These are phyloP conservation scores for Sprattus sprattus DNA, from an alignment of 2,113 vertebrate genomes.

Conservation along the genomic window DNA sequence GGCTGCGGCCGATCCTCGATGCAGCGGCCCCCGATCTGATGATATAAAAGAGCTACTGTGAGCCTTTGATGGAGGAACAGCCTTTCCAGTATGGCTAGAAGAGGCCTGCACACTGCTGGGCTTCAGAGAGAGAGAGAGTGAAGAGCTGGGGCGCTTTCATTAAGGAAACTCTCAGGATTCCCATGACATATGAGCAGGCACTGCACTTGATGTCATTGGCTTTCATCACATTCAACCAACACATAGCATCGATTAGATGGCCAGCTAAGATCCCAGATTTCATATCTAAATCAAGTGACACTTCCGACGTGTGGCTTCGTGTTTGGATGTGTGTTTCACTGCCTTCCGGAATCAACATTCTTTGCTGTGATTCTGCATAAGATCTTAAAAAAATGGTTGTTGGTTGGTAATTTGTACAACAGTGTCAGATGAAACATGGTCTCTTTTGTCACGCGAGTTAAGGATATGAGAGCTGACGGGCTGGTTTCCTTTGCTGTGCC, in stretches of 20 bases:
- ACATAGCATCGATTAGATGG: neutral
- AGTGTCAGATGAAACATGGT: neutral
- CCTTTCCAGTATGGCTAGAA: neutral
- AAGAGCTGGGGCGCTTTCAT: neutral
- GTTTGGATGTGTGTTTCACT: neutral
- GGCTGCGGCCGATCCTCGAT: conserved; percentile 27
- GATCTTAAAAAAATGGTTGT: neutral
- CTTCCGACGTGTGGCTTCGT: neutral
- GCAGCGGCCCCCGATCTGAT: conserved; percentile 17
- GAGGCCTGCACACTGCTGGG: neutral
- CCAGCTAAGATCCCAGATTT: neutral
- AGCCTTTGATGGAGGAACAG: conserved; percentile 25
- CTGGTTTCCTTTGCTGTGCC: neutral
- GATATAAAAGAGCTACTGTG: conserved; percentile 38
- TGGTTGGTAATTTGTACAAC: neutral
- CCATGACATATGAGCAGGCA: neutral
- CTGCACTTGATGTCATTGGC: neutral
- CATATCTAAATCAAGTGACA: neutral
- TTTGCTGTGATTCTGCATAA: neutral
- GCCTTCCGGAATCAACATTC: neutral
- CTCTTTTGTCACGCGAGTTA: neutral
- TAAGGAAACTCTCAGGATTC: neutral
- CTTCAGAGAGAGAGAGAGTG: no score
- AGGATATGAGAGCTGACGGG: neutral
- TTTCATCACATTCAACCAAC: neutral